Percentiles rank a stretch among this genome's conserved stretches.
Conservation (phyloP, 2,797 vertebrate genomes). For the Percopsis omiscomaycus region DNA sequence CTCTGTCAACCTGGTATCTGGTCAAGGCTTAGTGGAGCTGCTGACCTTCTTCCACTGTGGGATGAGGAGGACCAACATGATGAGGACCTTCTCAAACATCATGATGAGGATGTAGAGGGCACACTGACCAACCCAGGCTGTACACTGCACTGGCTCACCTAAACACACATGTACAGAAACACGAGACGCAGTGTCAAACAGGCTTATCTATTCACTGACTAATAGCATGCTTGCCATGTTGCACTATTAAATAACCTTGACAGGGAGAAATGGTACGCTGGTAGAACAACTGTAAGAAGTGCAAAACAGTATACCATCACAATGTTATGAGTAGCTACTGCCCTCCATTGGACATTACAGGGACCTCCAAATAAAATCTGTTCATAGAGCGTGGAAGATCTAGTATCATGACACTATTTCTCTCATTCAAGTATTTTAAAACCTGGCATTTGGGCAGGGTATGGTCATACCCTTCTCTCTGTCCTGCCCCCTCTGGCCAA, state of each 20-base stretch:
- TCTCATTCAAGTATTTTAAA: no score
- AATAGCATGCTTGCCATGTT: background rate
- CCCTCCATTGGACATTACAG: slow-evolving; percentile 45
- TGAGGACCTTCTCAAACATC: slow-evolving; percentile 95
- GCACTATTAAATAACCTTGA: no score
- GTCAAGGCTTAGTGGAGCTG: background rate
- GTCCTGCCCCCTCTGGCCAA: background rate
- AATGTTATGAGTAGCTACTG: slow-evolving; percentile 27
- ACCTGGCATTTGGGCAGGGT: background rate
- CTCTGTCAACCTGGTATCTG: background rate
- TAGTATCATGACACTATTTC: no score
- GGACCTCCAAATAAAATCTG: slow-evolving; percentile 14
- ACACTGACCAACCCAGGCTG: slow-evolving; percentile 94
- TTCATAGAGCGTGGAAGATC: no score
- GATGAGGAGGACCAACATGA: slow-evolving; percentile 94
- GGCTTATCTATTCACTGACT: background rate
- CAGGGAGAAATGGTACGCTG: background rate
- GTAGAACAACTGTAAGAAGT: slow-evolving; percentile 1
- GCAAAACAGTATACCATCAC: slow-evolving; percentile 12
- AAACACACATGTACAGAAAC: slow-evolving; percentile 26
- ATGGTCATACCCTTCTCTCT: no score
- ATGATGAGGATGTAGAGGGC: slow-evolving; percentile 96
- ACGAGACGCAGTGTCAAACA: background rate
- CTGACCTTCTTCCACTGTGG: slow-evolving; percentile 96
- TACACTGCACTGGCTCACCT: slow-evolving; percentile 94